These are phyloP conservation scores for Crotalus viridis DNA, from an alignment of 2,113 vertebrate genomes.

Conservation along the genomic window DNA sequence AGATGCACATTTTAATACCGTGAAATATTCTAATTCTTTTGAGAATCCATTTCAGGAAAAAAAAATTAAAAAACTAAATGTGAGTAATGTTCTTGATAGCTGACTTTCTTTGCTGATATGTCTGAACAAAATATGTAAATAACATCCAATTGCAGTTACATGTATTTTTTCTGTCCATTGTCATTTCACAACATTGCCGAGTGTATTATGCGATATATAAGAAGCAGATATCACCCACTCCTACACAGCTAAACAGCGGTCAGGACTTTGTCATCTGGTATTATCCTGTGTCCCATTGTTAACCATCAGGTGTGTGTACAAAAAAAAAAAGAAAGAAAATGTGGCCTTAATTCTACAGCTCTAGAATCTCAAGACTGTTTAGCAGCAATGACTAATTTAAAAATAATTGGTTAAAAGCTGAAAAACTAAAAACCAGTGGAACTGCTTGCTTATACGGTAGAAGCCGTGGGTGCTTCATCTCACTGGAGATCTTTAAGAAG, in stretches of 20 bases:
- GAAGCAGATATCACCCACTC: background rate
- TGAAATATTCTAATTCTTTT: background rate
- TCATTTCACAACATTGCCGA: background rate
- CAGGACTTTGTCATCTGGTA: background rate
- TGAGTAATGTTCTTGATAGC: background rate
- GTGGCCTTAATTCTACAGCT: background rate
- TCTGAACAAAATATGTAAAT: background rate
- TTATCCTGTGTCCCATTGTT: background rate
- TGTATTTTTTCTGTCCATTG: background rate
- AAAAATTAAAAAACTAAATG: background rate
- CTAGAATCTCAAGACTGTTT: background rate
- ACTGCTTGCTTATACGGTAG: background rate
- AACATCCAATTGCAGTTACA: background rate
- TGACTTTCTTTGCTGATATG: background rate
- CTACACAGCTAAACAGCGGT: background rate
- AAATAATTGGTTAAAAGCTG: background rate
- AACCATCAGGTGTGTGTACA: background rate
- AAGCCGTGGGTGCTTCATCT: background rate
- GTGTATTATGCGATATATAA: background rate
- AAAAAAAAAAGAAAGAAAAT: background rate
- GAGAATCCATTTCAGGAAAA: background rate
- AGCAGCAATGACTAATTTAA: background rate
- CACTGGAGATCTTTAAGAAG: background rate
- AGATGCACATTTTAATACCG: slow-evolving; percentile 39
- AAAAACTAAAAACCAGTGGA: background rate